Evolutionary conservation across 2,888 invertebrate genomes (phyloP), one percentile per base, ranked within the genome.

Genomic region (Callyntrura guangdongensis): DNA sequence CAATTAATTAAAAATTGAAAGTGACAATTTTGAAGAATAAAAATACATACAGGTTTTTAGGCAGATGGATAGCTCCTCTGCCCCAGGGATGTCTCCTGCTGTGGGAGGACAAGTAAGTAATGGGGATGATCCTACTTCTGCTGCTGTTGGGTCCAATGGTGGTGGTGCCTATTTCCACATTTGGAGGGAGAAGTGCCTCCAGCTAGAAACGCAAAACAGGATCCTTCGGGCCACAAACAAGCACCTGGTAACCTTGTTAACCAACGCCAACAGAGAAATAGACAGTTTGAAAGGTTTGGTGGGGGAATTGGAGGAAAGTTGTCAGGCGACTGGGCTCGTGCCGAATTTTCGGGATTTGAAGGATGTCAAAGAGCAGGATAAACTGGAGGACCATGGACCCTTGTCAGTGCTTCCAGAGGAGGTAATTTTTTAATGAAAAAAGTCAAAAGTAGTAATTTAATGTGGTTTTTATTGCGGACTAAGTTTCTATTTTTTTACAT

Each of bases 181-280:
- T 1, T 67, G 67, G 67, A 25, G 27, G 14, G 9, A 27, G 27
- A 25, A 27, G 14, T 67, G 67, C 12, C 47, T 17, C 14, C 45
- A 47, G 1, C 74, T 74, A 2, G 45, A 45, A 22, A 45, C 3
- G 9, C 47, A 74, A 12, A 74, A 74, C 17, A 45, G 22, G 12
- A 74, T 74, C 9, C 74, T 74, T 6, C 74, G 74, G n/a, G 74
- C 74, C 0, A 74, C 74, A n/a, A 74, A 74, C 22, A 17, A 17
- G n/a, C 74, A 74, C 20, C 20, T 74, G 12, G 47, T 11, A 47
- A 17, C 22, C 1, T 12, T 74, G 3, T 12, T 74, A 20, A 14
- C 1, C 9, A 74, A 74, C 20, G 74, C 74, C 47, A 5, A 6
- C 47, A 17, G 3, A 0, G 74, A 74, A 74, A 47, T 74, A 1